phyloP scores from a whole-genome alignment of 2,888 invertebrate species.

The Nebria brevicollis region DNA sequence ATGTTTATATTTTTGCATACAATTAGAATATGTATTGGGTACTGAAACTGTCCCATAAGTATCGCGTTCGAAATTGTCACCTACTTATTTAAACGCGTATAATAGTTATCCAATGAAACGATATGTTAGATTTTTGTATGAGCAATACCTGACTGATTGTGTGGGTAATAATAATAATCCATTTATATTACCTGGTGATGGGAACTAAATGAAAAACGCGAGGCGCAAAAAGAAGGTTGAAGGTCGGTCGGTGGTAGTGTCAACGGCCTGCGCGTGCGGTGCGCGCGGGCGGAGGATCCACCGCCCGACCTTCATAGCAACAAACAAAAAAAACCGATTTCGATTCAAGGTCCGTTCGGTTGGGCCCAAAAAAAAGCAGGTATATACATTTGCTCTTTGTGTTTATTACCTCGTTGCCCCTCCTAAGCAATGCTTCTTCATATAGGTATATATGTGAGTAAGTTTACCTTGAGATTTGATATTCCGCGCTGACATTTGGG shows the following conservation, averaged over 20 bases:
- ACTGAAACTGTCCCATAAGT: too few species aligned
- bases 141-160: not conserved
- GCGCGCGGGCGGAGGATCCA: constrained; percentile 46
- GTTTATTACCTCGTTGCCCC: constrained; percentile 7
- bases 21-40: too few species aligned
- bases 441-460: not conserved
- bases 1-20: too few species aligned
- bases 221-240: constrained; percentile 61
- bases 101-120: too few species aligned
- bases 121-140: not conserved
- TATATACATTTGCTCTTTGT: constrained; percentile 29
- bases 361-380: constrained; percentile 42
- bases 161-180: not conserved
- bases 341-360: constrained; percentile 51
- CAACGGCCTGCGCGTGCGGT: constrained; percentile 60
- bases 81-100: not conserved
- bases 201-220: not conserved
- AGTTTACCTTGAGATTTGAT: constrained; percentile 41
- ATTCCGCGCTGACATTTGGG: constrained; percentile 45
- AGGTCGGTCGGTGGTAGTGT: constrained; percentile 62
- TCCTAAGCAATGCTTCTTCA: constrained; percentile 1
- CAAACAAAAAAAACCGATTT: constrained; percentile 48
- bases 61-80: too few species aligned
- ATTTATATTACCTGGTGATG: constrained; percentile 9
- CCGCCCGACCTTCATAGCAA: constrained; percentile 54